A percentile compares a stretch with the other conserved stretches of the same genome.
Evolutionary conservation across 1,140 invertebrate genomes (phyloP).

Genomic region (Chelonus insularis): DNA sequence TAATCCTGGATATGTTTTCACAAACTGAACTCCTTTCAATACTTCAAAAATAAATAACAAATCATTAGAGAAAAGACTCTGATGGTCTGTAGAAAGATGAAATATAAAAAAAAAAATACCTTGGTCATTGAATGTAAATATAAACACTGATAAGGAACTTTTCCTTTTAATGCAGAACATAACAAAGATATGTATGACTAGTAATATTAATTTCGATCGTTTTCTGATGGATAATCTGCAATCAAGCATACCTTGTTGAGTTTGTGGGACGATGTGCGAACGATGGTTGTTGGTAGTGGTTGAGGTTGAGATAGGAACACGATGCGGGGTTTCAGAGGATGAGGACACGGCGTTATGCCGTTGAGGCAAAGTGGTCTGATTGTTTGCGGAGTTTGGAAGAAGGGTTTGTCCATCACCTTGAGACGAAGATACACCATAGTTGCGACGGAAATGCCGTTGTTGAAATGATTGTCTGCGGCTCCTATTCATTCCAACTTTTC

Average conservation of each 20-base stretch:
- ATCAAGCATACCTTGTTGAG: conserved; percentile 43
- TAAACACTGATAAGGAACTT: too few species aligned
- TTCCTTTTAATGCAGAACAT: too few species aligned
- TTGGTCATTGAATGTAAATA: too few species aligned
- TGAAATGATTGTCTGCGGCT: conserved; percentile 48
- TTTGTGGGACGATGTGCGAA: conserved; percentile 43
- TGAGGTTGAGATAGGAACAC: conserved; percentile 48
- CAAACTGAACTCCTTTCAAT: too few species aligned
- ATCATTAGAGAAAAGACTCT: too few species aligned
- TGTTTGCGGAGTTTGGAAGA: conserved; percentile 44
- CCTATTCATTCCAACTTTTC: conserved; percentile 38
- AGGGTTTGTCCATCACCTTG: conserved; percentile 55
- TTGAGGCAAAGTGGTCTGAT: conserved; percentile 41
- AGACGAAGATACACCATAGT: conserved; percentile 52
- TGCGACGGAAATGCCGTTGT: conserved; percentile 52
- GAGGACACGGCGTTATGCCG: conserved; percentile 45
- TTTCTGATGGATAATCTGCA: too few species aligned
- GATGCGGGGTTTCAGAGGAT: conserved; percentile 47
- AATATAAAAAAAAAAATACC: too few species aligned
- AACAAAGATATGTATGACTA: too few species aligned
- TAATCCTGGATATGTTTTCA: too few species aligned
- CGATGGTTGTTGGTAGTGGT: conserved; percentile 49
- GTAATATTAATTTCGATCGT: too few species aligned
- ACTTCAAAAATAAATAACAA: too few species aligned
- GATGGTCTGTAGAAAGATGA: too few species aligned